A percentile compares a stretch with the other conserved stretches of the same genome.
These are phyloP conservation scores for Channa striata DNA, from an alignment of 2,797 vertebrate species.

Conservation along the genomic window DNA sequence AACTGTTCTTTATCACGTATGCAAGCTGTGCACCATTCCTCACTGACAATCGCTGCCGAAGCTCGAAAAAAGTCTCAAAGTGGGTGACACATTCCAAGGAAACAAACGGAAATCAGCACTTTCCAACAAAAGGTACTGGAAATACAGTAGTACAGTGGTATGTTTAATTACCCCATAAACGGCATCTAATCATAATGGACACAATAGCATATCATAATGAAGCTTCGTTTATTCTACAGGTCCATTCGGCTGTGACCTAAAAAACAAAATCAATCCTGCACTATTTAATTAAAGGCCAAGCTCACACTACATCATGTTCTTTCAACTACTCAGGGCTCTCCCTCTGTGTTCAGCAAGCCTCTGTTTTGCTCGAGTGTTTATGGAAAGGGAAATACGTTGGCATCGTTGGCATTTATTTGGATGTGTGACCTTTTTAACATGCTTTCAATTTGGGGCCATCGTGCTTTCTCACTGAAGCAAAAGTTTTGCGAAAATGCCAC, in stretches of 20 bases:
- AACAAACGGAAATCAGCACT: slow-evolving; percentile 25
- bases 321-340: slow-evolving; percentile 49
- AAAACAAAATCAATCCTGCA: slow-evolving; percentile 75
- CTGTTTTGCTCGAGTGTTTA: slow-evolving; percentile 74
- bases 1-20: slow-evolving; percentile 41
- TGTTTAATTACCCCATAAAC: slow-evolving; percentile 64
- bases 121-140: slow-evolving; percentile 33
- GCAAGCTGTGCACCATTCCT: slow-evolving; percentile 27
- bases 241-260: slow-evolving; percentile 69
- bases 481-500: slow-evolving; percentile 79
- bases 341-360: slow-evolving; percentile 55
- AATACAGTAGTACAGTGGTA: slow-evolving; percentile 33
- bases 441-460: slow-evolving; percentile 82
- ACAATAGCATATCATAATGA: slow-evolving; percentile 61
- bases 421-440: slow-evolving; percentile 89
- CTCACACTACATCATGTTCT: slow-evolving; percentile 75
- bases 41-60: background rate
- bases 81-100: background rate
- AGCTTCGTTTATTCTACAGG: slow-evolving; percentile 57
- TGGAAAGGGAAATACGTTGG: slow-evolving; percentile 80
- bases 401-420: slow-evolving; percentile 88
- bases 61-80: background rate
- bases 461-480: slow-evolving; percentile 77
- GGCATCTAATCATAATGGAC: slow-evolving; percentile 64
- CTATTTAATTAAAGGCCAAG: slow-evolving; percentile 87